Base-by-base conservation (phyloP, 2,113 vertebrate species). In the Brachionichthys hirsutus region DNA sequence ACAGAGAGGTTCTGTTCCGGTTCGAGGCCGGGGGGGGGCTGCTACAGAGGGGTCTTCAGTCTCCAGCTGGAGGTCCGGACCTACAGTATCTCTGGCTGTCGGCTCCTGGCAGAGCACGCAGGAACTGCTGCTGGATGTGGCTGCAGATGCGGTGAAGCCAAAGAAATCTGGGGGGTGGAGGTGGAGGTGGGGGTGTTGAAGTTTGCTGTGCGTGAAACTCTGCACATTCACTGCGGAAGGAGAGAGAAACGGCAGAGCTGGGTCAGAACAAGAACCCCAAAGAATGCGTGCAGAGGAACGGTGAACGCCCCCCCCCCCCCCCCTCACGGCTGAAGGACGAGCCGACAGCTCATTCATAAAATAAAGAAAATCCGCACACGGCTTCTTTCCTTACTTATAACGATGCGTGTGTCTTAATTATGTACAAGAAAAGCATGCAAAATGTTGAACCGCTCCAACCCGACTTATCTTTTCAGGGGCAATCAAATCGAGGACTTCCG, bases 121-220 rank as follows among this genome's bases (percentile, higher is more conserved):
- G 82, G 72, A 83, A 85, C 54, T 70, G 17, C 38, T 46, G 62
- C 76, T 78, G 83, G 62, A 84, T 75, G 63, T 75, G 66, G 74
- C 45, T 54, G 17, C 40, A 0, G 59, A 70, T 16, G 47, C 6
- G 42, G 64, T 9, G 35, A 60, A 51, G 80, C 84, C 75, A 81
- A 75, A 64, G 57, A 55, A 62, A 55, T 49, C 57, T 14, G 50
- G 72, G 42, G 54, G 50, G 72, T 38, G 54, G 50, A 55, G 47
- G 67, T 46, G 69, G 63, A 78, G 71, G 47, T 64, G 49, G 69
- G 61, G 80, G 71, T 86, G 79, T 80, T n/a, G n/a, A n/a, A 22
- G 55, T 59, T 69, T 77, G 74, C 69, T 63, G 3, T 12, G 55
- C 54, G 17, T 68, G 63, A 76, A 68, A 74, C 63, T 17, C 56